phyloP scores from a whole-genome alignment of 2,888 invertebrate species.

The Phyllotreta striolata region DNA sequence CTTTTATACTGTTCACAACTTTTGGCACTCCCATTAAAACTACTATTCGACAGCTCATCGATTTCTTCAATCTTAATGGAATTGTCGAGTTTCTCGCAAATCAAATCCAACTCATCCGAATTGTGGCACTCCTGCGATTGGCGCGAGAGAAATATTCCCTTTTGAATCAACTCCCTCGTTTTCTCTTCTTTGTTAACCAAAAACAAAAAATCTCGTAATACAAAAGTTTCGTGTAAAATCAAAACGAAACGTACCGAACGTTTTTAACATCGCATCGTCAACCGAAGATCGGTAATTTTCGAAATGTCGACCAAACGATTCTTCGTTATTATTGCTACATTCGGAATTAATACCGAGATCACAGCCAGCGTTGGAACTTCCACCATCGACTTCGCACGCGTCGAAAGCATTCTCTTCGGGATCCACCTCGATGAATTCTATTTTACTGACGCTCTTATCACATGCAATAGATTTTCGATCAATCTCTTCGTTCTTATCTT shows the following conservation, averaged over 20 bases:
- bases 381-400: slow-evolving; percentile 23
- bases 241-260: too few species aligned
- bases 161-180: too few species aligned
- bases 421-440: not conserved
- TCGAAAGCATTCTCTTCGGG: not conserved
- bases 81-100: slow-evolving; percentile 30
- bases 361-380: slow-evolving; percentile 24
- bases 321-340: slow-evolving; percentile 5
- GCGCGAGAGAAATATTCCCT: not conserved
- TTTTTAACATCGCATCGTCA: too few species aligned
- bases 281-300: too few species aligned
- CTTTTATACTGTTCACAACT: not conserved
- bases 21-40: not conserved
- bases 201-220: not conserved
- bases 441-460: not conserved
- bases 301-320: not conserved
- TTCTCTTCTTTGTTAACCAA: not conserved
- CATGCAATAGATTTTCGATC: not conserved
- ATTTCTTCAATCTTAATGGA: slow-evolving; percentile 4
- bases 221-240: too few species aligned
- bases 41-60: not conserved
- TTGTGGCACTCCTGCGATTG: slow-evolving; percentile 16
- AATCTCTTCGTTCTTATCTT: slow-evolving; percentile 13
- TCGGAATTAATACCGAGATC: slow-evolving; percentile 14
- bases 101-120: slow-evolving; percentile 30